These are phyloP conservation scores for Stegodyphus mimosarum DNA, from an alignment of 1,140 invertebrate genomes.

Conservation along the genomic window DNA sequence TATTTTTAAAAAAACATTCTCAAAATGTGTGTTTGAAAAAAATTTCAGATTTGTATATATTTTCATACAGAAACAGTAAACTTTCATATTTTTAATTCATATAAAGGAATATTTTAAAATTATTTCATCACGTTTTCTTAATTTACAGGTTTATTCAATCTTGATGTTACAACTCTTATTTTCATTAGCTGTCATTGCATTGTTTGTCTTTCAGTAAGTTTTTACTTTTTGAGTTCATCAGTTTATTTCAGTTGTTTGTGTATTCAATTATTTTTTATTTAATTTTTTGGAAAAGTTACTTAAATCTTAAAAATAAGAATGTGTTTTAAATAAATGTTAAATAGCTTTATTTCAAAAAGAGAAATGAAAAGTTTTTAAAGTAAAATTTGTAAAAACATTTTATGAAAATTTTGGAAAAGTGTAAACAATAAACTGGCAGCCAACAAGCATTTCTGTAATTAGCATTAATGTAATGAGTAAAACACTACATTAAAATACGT, in stretches of 20 bases:
- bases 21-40: background rate
- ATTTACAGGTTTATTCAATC: slow-evolving; percentile 50
- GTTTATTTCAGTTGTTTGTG: background rate
- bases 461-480: too few species aligned
- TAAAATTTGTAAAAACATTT: too few species aligned
- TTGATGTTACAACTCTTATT: slow-evolving; percentile 49
- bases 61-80: background rate
- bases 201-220: slow-evolving; percentile 61
- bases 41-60: too few species aligned
- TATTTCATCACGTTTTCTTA: background rate
- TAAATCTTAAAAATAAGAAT: too few species aligned
- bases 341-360: too few species aligned
- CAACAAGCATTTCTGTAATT: too few species aligned
- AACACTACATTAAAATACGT: too few species aligned
- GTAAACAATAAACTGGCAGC: too few species aligned
- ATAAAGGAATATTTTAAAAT: background rate
- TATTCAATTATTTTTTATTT: background rate
- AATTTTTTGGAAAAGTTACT: background rate
- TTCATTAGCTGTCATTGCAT: slow-evolving; percentile 36
- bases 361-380: too few species aligned
- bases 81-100: background rate
- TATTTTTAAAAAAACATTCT: too few species aligned
- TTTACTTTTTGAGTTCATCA: slow-evolving; percentile 27
- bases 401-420: too few species aligned
- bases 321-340: too few species aligned